Base-by-base conservation (phyloP, 2,888 invertebrate species). In the Allolobophora icterica region DNA sequence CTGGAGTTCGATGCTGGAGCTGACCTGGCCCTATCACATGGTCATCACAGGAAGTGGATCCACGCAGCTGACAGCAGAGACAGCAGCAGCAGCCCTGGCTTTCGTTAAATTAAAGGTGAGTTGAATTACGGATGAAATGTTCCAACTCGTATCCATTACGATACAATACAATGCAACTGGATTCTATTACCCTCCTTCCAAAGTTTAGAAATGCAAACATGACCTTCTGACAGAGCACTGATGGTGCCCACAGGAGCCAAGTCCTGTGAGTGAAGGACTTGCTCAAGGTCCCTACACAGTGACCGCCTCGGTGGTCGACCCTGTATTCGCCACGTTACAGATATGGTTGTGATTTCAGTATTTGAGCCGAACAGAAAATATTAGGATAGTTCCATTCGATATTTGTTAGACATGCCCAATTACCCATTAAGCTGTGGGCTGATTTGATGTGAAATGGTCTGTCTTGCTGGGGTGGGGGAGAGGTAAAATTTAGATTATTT, bases 61-160 rank as follows among this genome's bases (percentile, higher is more conserved):
- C 35, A 91, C 91, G 13, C 91, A 71, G 89, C 38, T 34, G 33
- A 71, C 34, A 6, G 91, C 91, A 13, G 91, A 91, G 35, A 45
- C 35, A 17, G 71, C 38, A n/a, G 89, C 91, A 17, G 89, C 91
- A 8, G 91, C 89, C 35, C 30, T 89, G 58, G 40, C 71, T 40
- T 89, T 91, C 33, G 40, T 91, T 33, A 91, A 91, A 89, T 83
- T 91, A 24, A 91, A 89, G 91, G 91, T 91, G 38, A 58, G 40
- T 45, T 34, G 84, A 92, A 33, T n/a, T 19, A 89, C 45, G 6
- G 40, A 11, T 33, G 89, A 35, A 13, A n/a, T 5, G 35, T 34
- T 24, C n/a, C 89, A 35, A 34, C 92, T 91, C 38, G 89, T 91
- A 58, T 42, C 42, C 13, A 15, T 42, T 42, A 13, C 1, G 15